Conservation (phyloP, 2,797 vertebrate genomes). For the Pelobates cultripes region DNA sequence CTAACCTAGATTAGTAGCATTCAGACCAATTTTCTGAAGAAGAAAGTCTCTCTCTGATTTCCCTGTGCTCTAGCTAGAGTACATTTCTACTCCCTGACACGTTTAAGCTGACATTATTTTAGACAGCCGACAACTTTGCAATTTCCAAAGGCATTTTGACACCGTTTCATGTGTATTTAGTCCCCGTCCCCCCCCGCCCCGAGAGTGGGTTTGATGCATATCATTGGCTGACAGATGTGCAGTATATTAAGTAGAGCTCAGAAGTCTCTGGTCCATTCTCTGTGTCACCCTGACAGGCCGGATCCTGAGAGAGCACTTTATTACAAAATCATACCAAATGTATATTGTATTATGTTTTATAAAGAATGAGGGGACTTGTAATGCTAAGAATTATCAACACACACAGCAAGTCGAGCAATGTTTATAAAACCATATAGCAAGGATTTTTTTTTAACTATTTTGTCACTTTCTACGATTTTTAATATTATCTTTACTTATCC, state of each 20-base stretch:
- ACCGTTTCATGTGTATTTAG: constrained; percentile 10
- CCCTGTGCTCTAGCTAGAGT: not conserved
- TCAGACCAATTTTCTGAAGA: constrained; percentile 59
- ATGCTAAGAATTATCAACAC: too few species aligned
- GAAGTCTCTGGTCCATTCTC: not conserved
- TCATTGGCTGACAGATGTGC: constrained; percentile 5
- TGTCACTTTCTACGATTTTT: too few species aligned
- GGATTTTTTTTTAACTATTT: too few species aligned
- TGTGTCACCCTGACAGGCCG: too few species aligned
- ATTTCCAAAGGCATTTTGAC: constrained; percentile 32
- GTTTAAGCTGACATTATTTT: constrained; percentile 42
- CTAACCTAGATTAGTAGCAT: constrained; percentile 66
- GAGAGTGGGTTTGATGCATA: not conserved
- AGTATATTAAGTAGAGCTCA: not conserved
- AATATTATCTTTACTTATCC: too few species aligned
- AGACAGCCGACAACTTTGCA: constrained; percentile 25
- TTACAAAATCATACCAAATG: too few species aligned
- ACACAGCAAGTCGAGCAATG: too few species aligned
- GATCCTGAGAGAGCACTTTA: too few species aligned
- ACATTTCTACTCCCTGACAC: constrained; percentile 46
- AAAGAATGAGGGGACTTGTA: too few species aligned
- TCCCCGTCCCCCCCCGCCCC: not conserved
- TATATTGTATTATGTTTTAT: too few species aligned
- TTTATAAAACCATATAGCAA: too few species aligned
- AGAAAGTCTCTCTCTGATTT: constrained; percentile 9